phyloP scores from a whole-genome alignment of 2,888 invertebrate genomes.

The Tiphia femorata region DNA sequence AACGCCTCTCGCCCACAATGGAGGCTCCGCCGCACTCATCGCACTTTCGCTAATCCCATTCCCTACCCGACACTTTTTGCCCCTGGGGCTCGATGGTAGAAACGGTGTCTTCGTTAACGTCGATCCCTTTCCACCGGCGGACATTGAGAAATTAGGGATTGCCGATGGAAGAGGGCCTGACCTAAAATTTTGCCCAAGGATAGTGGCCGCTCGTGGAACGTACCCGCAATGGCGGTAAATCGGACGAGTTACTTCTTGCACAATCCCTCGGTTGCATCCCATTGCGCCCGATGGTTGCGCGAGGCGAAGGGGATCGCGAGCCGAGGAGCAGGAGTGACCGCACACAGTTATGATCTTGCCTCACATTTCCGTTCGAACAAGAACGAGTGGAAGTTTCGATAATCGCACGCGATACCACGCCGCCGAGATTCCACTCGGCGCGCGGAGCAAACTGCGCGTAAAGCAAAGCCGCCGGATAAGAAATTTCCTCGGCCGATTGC shows the following conservation, averaged over 20 bases:
- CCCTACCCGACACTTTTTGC: constrained; percentile 28
- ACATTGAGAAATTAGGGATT: no score
- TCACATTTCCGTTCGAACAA: not conserved
- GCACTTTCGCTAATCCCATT: constrained; percentile 42
- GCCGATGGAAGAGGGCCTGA: no score
- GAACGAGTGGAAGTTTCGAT: not conserved
- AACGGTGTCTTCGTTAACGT: constrained; percentile 20
- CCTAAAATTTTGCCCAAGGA: not conserved
- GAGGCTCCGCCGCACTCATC: constrained; percentile 16
- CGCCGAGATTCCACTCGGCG: no score
- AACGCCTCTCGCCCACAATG: constrained; percentile 32
- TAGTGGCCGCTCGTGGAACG: not conserved
- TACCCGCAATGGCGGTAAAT: constrained; percentile 15
- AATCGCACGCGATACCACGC: no score
- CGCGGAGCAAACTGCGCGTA: no score
- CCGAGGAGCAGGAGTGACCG: not conserved
- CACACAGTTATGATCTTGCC: not conserved
- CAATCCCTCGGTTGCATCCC: constrained; percentile 17
- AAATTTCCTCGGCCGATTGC: no score
- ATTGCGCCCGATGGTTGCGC: not conserved
- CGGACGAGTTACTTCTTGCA: constrained; percentile 19
- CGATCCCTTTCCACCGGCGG: no score
- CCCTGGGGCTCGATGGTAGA: no score
- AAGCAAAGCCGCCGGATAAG: no score
- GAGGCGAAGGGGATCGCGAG: constrained; percentile 10